A percentile compares a stretch with the other conserved stretches of the same genome.
phyloP scores from a whole-genome alignment of 2,113 vertebrate species.

The Oreamnos americanus region DNA sequence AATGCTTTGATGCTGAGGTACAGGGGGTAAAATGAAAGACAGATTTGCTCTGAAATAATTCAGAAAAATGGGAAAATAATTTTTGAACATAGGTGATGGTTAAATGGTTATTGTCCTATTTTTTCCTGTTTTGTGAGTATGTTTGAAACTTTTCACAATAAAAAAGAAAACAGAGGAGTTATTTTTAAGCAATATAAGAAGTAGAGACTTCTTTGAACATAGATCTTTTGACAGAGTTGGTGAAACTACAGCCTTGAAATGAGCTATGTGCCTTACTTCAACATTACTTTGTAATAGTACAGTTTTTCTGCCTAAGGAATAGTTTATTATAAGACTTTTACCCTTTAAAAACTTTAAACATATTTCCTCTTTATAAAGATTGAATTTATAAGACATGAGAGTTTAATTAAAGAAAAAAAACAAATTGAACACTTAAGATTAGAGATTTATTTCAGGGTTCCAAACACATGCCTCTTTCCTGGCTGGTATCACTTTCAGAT shows the following conservation, averaged over 20 bases:
- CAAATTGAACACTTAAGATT: constrained; percentile 14
- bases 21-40: background rate
- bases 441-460: constrained; percentile 53
- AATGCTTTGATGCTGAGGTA: background rate
- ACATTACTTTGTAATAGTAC: background rate
- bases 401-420: constrained; percentile 42
- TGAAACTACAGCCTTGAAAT: background rate
- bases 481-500: constrained; percentile 24
- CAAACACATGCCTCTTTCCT: background rate
- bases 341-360: constrained; percentile 5
- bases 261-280: background rate
- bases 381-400: background rate
- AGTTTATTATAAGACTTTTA: background rate
- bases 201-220: background rate
- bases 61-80: background rate
- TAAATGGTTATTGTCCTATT: background rate
- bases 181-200: background rate
- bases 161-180: background rate
- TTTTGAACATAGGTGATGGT: background rate
- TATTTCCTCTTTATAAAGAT: background rate
- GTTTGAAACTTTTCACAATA: background rate
- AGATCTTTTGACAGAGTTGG: background rate
- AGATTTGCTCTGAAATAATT: background rate
- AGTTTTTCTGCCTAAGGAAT: background rate
- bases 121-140: background rate